Base-by-base conservation (phyloP, 2,888 invertebrate species). In the Phorcus lineatus region DNA sequence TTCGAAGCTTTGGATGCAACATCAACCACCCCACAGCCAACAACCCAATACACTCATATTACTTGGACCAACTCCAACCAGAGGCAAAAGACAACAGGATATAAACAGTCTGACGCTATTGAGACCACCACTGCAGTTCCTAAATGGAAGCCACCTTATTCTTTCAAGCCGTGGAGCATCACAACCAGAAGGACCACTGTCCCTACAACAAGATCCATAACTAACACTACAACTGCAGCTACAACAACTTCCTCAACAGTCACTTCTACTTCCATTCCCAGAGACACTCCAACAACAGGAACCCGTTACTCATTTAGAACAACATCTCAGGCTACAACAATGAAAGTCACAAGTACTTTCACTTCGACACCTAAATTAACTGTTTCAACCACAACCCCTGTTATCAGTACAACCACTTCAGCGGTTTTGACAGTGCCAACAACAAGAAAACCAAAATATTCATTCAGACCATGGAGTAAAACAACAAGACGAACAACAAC, bases 81-180 rank as follows among this genome's bases (percentile, higher is more conserved):
- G 13, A 47, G 11, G 13, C 47, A 47, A 47, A 47, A 47, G 47
- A 47, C 47, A 47, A 47, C 47, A 11, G 47, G 13, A 1, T 6
- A 9, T 4, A 4, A 47, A 13, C 47, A 47, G 47, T 47, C 47
- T 6, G 47, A 6, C 11, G 13, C 11, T 13, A 13, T 9, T 47
- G 47, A 6, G 47, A 57, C 57, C 7, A 24, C 57, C 2, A n/a
- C 57, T 7, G 22, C 57, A 57, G 24, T 19, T 22, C 19, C 57
- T 22, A 57, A 57, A 57, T 24, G 24, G 24, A 57, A 57, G 19
- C 57, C 4, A 2, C 31, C 19, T n/a, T 70, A 36, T 36, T 36
- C 31, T n/a, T 70, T 70, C 17, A 70, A 70, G 40, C 31, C 70
- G n/a, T 70, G 70, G 70, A 31, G 31, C 70, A 70, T 11, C 16